Percentiles rank a stretch among this genome's conserved stretches.
Evolutionary conservation across 2,888 invertebrate genomes (phyloP).

Genomic region (Bedellia somnulentella): DNA sequence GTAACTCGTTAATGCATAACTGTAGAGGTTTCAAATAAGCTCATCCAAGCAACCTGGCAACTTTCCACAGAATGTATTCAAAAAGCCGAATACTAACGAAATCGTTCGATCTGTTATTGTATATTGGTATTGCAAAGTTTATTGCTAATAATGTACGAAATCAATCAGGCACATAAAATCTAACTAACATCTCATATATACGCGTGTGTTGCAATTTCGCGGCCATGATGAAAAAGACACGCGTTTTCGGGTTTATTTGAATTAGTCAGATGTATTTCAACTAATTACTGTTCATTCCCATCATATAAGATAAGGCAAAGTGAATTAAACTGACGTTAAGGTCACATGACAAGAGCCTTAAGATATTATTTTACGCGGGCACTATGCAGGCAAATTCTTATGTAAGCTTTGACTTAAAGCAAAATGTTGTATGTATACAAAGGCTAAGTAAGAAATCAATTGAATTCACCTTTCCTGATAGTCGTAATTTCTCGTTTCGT

Average conservation of each 20-base stretch:
- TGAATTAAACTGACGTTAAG: background rate
- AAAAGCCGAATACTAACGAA: conserved; percentile 18
- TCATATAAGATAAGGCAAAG: background rate
- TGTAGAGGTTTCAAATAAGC: conserved; percentile 16
- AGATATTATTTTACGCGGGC: background rate
- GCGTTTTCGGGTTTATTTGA: background rate
- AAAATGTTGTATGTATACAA: background rate
- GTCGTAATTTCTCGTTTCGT: conserved; percentile 6
- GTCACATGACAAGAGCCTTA: background rate
- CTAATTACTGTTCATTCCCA: background rate
- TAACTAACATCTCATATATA: conserved; percentile 17
- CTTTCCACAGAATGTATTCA: conserved; percentile 17
- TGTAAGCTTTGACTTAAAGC: background rate
- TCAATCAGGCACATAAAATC: conserved; percentile 28
- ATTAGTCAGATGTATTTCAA: background rate
- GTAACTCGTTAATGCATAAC: background rate
- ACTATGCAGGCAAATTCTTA: background rate
- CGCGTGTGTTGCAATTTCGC: conserved; percentile 15
- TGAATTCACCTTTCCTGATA: background rate
- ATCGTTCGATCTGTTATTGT: conserved; percentile 7
- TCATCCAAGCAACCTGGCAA: conserved; percentile 18
- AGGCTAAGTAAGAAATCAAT: background rate
- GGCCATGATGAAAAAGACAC: conserved; percentile 2
- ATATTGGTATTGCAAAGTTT: conserved; percentile 33
- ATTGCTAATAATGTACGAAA: conserved; percentile 35